phyloP scores from a whole-genome alignment of 2,797 vertebrate species.

The Chelon auratus region DNA sequence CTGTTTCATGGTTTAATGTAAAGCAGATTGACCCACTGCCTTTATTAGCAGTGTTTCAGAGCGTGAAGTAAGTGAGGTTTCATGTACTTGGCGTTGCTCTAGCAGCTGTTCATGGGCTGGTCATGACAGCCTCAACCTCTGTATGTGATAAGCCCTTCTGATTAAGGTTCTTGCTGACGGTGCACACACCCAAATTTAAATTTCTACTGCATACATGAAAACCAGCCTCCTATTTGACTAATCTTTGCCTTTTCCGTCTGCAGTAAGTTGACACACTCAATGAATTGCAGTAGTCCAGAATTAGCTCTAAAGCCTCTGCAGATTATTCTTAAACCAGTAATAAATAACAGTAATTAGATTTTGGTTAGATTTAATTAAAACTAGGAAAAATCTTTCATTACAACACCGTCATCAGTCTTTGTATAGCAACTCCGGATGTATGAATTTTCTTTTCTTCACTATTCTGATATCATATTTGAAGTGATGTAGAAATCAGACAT shows the following conservation, averaged over 20 bases:
- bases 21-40: neutral
- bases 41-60: neutral
- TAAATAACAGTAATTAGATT: neutral
- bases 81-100: neutral
- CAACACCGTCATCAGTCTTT: neutral
- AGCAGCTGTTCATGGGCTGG: neutral
- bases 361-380: neutral
- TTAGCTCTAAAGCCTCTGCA: neutral
- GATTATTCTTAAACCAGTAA: neutral
- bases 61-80: neutral
- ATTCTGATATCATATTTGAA: neutral
- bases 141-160: neutral
- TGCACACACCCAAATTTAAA: neutral
- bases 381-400: too few species aligned
- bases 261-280: neutral
- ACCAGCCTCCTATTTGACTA: neutral
- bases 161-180: neutral
- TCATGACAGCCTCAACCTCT: neutral
- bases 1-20: neutral
- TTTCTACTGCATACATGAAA: neutral
- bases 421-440: too few species aligned
- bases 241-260: neutral
- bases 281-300: too few species aligned
- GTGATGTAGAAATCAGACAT: neutral
- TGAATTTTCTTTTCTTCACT: neutral